Evolutionary conservation across 2,888 invertebrate genomes (phyloP).

Genomic region (Pollenia griseotomentosa): DNA sequence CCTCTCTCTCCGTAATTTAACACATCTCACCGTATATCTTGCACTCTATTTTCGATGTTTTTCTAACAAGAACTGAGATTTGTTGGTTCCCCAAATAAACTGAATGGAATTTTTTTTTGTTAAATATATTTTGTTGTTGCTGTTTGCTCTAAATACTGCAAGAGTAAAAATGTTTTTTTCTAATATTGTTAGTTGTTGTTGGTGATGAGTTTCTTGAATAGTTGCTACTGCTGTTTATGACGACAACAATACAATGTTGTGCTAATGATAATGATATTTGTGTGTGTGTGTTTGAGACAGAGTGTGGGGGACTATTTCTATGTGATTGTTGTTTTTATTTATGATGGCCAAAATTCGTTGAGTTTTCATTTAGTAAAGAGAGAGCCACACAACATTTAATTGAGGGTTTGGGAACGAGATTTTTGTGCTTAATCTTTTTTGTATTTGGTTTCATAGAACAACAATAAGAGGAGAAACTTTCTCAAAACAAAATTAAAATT

Average conservation of each 20-base stretch:
- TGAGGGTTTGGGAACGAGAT: conserved; percentile 35
- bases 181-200: conserved; percentile 9
- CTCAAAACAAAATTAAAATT: no score
- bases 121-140: not conserved
- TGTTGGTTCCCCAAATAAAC: conserved; percentile 2
- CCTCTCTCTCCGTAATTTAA: not conserved
- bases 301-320: not conserved
- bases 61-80: conserved; percentile 17
- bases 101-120: conserved; percentile 34
- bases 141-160: not conserved
- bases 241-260: conserved; percentile 21
- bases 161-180: not conserved
- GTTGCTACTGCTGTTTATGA: conserved; percentile 18
- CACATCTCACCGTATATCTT: not conserved
- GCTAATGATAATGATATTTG: conserved; percentile 17
- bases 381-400: not conserved
- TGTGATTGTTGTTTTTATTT: conserved; percentile 8
- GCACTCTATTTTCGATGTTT: conserved; percentile 8
- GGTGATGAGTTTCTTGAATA: not conserved
- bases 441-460: not conserved
- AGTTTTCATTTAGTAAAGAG: conserved; percentile 46
- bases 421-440: conserved; percentile 26
- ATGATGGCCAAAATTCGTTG: conserved; percentile 19
- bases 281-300: not conserved
- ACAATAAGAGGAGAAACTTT: no score